These are phyloP conservation scores for Chromoteleia sp. DNA, from an alignment of 2,888 invertebrate genomes.

Conservation along the genomic window DNA sequence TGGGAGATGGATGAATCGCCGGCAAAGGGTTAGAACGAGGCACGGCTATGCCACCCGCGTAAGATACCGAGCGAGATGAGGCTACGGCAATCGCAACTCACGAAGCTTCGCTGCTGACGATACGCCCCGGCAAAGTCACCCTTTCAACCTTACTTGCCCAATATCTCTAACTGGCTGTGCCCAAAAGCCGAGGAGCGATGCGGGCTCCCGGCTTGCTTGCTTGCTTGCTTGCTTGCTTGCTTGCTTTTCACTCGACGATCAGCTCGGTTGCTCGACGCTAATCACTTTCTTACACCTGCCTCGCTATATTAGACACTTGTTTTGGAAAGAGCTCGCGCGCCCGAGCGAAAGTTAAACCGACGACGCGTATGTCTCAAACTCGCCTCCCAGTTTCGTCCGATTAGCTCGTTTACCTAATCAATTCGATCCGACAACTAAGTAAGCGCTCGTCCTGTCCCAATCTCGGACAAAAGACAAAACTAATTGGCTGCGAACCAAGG, in stretches of 20 bases:
- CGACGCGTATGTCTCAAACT: conserved; percentile 15
- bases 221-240: too few species aligned
- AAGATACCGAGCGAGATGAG: conserved; percentile 80
- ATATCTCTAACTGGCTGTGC: conserved; percentile 73
- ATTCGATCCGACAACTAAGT: conserved; percentile 5
- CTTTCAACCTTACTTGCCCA: conserved; percentile 74
- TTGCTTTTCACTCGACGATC: conserved; percentile 77
- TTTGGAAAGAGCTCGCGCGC: conserved; percentile 18
- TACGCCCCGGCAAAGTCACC: conserved; percentile 74
- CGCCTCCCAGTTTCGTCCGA: conserved; percentile 13
- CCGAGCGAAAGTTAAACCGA: conserved; percentile 35
- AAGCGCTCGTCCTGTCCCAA: conserved; percentile 5
- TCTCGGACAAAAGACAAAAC: conserved; percentile 15
- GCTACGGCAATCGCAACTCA: conserved; percentile 67
- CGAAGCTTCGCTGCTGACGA: conserved; percentile 69
- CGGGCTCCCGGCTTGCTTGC: conserved; percentile 77
- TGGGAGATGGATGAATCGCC: conserved; percentile 81
- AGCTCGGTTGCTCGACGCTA: conserved; percentile 45
- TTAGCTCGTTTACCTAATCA: conserved; percentile 48
- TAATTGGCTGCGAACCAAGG: conserved; percentile 28
- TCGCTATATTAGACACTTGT: conserved; percentile 22
- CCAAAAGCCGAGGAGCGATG: conserved; percentile 74
- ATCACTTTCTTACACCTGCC: conserved; percentile 68
- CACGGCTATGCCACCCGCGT: conserved; percentile 76
- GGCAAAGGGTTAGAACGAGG: conserved; percentile 82